phyloP scores from a whole-genome alignment of 35 echinoderm and acorn worm species.

The Holothuria glaberrima region DNA sequence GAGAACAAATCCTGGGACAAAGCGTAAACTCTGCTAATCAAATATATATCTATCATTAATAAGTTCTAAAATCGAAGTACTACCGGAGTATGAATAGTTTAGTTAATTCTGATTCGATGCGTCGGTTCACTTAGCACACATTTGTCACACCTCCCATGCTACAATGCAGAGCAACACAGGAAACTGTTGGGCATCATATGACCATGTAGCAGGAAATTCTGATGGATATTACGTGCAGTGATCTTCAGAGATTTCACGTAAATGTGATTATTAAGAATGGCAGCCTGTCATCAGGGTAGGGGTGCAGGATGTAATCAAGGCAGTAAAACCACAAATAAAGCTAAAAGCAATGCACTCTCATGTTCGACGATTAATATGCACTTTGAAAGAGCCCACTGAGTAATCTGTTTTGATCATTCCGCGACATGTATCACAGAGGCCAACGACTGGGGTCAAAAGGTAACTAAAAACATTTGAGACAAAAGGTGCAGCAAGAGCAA shows the following conservation, averaged over 20 bases:
- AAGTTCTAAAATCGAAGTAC: too few relatives aligned
- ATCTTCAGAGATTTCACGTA: conserved; percentile 8
- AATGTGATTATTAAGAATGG: conserved; percentile 41
- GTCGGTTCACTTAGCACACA: neutral
- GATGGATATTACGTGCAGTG: conserved; percentile 28
- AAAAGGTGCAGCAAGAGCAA: too few relatives aligned
- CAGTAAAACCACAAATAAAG: conserved; percentile 40
- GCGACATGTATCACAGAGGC: too few relatives aligned
- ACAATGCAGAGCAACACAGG: conserved; percentile 10
- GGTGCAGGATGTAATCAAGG: conserved; percentile 26
- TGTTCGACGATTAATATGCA: conserved; percentile 16
- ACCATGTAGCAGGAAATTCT: conserved; percentile 30
- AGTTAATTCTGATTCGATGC: conserved; percentile 6
- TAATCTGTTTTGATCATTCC: too few relatives aligned
- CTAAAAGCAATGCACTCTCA: conserved; percentile 14
- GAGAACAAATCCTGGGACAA: too few relatives aligned
- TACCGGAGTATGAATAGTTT: neutral
- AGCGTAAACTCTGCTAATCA: too few relatives aligned
- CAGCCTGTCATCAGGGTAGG: conserved; percentile 33
- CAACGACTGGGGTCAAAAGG: too few relatives aligned
- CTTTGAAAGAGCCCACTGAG: neutral
- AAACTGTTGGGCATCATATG: conserved; percentile 20
- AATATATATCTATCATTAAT: too few relatives aligned
- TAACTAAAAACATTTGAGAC: too few relatives aligned
- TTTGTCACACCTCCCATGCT: neutral